phyloP scores from a whole-genome alignment of 1,140 invertebrate genomes.

The Cryptotermes secundus region DNA sequence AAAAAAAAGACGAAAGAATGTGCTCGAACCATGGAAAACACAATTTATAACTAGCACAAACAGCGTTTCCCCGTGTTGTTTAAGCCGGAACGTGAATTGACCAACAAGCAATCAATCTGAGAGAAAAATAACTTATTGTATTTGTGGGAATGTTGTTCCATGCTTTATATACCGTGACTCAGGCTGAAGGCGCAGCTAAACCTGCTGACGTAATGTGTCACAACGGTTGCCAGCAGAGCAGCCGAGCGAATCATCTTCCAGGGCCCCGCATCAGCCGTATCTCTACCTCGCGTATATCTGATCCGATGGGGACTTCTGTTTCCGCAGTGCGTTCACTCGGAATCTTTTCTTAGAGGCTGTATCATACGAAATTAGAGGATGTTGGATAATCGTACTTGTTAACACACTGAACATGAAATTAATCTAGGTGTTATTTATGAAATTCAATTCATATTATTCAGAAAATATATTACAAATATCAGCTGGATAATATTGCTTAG shows the following conservation, averaged over 20 bases:
- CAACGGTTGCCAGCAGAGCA: not conserved
- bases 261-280: not conserved
- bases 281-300: no score
- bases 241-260: not conserved
- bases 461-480: no score
- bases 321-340: not conserved
- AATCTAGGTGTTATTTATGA: no score
- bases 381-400: no score
- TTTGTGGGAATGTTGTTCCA: not conserved
- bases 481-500: no score
- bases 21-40: not conserved
- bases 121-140: no score
- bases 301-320: not conserved
- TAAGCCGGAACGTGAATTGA: not conserved
- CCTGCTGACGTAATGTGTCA: not conserved
- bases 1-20: not conserved
- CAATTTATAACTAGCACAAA: not conserved
- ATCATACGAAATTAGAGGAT: not conserved
- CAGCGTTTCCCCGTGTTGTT: not conserved
- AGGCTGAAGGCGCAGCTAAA: not conserved
- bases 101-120: no score
- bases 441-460: no score
- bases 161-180: not conserved
- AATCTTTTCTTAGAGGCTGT: not conserved
- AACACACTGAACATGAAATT: no score